Conservation (phyloP, 2,113 vertebrate genomes). For the Rhipidura dahli region DNA sequence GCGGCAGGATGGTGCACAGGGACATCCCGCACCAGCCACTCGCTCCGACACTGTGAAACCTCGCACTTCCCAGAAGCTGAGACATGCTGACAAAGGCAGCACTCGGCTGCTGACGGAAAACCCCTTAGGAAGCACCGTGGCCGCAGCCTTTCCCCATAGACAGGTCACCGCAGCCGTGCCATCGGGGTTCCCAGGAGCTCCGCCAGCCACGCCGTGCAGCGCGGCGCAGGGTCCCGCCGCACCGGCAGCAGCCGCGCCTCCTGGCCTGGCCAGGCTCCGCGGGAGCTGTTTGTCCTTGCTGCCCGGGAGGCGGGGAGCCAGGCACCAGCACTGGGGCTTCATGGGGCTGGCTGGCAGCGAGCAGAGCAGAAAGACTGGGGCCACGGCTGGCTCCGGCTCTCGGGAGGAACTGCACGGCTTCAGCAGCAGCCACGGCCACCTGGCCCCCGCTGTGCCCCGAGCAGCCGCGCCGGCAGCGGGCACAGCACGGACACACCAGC, state of each 20-base stretch:
- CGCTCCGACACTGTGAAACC: accelerated
- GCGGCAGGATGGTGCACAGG: accelerated
- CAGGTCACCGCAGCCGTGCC: accelerated
- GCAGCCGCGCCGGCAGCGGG: background rate
- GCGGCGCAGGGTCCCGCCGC: background rate
- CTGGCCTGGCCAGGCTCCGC: accelerated
- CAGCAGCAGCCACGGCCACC: background rate
- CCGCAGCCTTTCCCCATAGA: background rate
- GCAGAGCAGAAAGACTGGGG: background rate
- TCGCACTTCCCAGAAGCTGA: background rate
- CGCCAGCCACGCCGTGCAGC: accelerated
- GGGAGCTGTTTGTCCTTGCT: accelerated
- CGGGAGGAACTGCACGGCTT: background rate
- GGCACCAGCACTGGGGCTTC: accelerated
- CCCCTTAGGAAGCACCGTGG: accelerated
- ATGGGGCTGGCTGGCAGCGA: accelerated
- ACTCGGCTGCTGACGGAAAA: accelerated
- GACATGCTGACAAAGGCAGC: background rate
- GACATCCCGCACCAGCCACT: background rate
- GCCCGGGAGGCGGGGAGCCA: background rate
- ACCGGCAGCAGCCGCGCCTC: background rate
- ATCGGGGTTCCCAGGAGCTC: background rate
- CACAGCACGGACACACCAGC: background rate
- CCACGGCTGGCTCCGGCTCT: background rate
- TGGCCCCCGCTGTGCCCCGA: background rate